phyloP scores from a whole-genome alignment of 2,113 vertebrate genomes.

The Chunga burmeisteri region DNA sequence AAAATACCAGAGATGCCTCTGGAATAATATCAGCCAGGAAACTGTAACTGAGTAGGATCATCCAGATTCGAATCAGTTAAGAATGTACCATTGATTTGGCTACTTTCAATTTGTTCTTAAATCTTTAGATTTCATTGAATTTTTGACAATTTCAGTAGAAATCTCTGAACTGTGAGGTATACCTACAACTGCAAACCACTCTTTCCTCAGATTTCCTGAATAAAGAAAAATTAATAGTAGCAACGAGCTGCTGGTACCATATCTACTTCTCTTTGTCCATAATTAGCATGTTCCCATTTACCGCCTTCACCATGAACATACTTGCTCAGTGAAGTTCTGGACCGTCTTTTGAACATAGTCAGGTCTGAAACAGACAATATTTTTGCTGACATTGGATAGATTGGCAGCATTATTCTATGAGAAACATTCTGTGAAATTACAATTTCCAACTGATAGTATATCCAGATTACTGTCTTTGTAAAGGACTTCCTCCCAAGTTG shows the following conservation, averaged over 20 bases:
- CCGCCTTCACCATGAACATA: neutral
- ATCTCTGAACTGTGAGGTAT: neutral
- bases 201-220: neutral
- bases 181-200: neutral
- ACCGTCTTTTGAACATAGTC: neutral
- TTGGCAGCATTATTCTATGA: neutral
- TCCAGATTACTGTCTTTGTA: neutral
- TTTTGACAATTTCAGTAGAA: neutral
- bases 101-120: neutral
- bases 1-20: neutral
- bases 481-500: rapidly evolving
- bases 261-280: neutral
- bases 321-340: neutral
- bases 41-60: neutral
- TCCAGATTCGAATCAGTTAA: neutral
- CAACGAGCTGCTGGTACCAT: neutral
- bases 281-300: neutral
- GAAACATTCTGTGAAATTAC: neutral
- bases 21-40: neutral
- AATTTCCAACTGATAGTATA: neutral
- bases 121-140: neutral
- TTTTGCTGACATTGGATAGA: neutral
- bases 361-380: neutral
- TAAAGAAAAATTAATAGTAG: neutral
- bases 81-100: neutral